Conservation (phyloP, 2,113 vertebrate species). For the Martes martes region DNA sequence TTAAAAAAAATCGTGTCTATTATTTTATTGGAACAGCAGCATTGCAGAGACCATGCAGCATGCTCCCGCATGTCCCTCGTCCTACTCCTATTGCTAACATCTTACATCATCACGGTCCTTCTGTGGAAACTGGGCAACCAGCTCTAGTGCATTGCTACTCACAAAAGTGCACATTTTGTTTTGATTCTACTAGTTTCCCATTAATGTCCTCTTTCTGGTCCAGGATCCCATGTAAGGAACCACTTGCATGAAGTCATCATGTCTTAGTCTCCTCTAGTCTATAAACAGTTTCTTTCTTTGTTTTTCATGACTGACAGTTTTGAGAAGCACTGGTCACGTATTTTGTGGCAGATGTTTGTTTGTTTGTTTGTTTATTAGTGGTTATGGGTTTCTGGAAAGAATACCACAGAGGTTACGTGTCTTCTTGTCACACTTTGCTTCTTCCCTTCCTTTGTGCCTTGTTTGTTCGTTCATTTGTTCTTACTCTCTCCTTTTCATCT, state of each 20-base stretch:
- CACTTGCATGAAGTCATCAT: fast-evolving
- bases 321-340: not conserved
- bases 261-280: not conserved
- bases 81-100: fast-evolving
- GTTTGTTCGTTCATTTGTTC: not conserved
- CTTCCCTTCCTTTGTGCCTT: not conserved
- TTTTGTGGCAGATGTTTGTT: not conserved
- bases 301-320: not conserved
- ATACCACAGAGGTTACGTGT: not conserved
- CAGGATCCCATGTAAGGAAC: not conserved
- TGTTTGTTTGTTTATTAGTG: not conserved
- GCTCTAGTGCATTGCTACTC: fast-evolving
- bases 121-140: not conserved
- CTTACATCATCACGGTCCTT: fast-evolving
- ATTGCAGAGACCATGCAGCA: not conserved
- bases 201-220: not conserved
- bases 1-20: not conserved
- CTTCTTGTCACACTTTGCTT: not conserved
- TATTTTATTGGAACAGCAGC: not conserved
- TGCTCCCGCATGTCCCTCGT: fast-evolving
- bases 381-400: not conserved
- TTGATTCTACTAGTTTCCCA: not conserved
- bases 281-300: not conserved
- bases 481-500: not conserved
- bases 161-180: not conserved